Conservation (phyloP, 2,797 vertebrate genomes). For the Smutsia temminckii region DNA sequence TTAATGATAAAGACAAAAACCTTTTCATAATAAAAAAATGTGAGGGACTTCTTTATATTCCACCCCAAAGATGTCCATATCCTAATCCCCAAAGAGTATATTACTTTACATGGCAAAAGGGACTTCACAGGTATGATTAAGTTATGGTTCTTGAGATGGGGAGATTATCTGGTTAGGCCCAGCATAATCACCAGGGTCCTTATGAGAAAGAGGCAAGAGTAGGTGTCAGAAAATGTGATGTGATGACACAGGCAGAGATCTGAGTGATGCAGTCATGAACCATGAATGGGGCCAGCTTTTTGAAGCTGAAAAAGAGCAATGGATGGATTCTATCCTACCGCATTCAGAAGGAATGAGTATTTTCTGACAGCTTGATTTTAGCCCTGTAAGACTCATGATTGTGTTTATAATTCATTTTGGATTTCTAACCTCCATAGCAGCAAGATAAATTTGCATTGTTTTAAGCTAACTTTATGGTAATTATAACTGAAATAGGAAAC, state of each 20-base stretch:
- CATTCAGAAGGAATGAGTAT: background rate
- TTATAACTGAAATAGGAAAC: background rate
- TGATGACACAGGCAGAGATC: background rate
- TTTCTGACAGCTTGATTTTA: background rate
- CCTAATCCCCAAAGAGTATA: background rate
- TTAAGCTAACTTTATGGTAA: background rate
- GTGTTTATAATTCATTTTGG: background rate
- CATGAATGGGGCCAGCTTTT: background rate
- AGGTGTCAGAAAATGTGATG: background rate
- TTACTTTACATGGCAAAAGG: background rate
- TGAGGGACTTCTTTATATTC: background rate
- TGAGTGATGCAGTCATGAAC: background rate
- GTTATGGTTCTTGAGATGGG: background rate
- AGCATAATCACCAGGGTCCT: background rate
- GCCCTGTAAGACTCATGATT: background rate
- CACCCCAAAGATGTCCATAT: background rate
- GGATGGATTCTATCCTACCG: background rate
- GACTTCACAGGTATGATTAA: background rate
- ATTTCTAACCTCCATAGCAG: background rate
- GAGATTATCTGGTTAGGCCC: background rate
- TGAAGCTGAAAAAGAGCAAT: background rate
- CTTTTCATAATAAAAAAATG: background rate
- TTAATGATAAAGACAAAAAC: background rate
- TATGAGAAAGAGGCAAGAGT: background rate
- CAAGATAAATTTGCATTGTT: background rate